Evolutionary conservation across 2,888 invertebrate genomes (phyloP).

Genomic region (Fabriciana adippe): DNA sequence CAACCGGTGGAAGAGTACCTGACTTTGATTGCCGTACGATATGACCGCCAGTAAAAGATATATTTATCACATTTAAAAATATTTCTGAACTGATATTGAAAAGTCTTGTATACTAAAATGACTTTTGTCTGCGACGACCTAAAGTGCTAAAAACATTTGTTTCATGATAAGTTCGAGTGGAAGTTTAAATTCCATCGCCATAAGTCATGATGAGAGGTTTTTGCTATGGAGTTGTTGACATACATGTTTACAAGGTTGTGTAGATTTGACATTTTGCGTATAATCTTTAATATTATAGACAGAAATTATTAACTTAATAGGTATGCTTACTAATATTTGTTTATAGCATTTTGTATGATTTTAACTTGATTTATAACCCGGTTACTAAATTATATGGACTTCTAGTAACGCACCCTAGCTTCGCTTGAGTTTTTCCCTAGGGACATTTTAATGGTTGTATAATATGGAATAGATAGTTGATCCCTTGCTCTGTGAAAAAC

Average conservation of each 20-base stretch:
- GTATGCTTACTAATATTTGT: not conserved
- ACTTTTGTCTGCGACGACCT: constrained; percentile 1
- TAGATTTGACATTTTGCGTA: constrained; percentile 18
- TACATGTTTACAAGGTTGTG: constrained; percentile 22
- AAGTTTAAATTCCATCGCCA: constrained; percentile 33
- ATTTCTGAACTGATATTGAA: not conserved
- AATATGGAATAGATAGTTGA: no score
- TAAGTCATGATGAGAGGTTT: constrained; percentile 36
- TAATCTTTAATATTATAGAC: constrained; percentile 4
- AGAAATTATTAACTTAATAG: constrained; percentile 15
- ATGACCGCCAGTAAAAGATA: no score
- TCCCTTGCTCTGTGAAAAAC: no score
- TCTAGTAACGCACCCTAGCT: no score
- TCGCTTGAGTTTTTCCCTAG: no score
- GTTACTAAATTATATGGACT: no score
- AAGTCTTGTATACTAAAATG: not conserved
- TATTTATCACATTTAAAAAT: no score
- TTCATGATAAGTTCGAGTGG: constrained; percentile 22
- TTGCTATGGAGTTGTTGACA: constrained; percentile 27
- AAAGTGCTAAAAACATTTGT: constrained; percentile 25
- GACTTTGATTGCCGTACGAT: no score
- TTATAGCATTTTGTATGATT: not conserved
- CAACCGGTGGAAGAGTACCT: no score
- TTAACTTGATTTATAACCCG: no score
- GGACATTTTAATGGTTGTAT: no score